A percentile compares a stretch with the other conserved stretches of the same genome.
These are phyloP conservation scores for Phalera bucephala DNA, from an alignment of 2,888 invertebrate genomes.

Conservation along the genomic window DNA sequence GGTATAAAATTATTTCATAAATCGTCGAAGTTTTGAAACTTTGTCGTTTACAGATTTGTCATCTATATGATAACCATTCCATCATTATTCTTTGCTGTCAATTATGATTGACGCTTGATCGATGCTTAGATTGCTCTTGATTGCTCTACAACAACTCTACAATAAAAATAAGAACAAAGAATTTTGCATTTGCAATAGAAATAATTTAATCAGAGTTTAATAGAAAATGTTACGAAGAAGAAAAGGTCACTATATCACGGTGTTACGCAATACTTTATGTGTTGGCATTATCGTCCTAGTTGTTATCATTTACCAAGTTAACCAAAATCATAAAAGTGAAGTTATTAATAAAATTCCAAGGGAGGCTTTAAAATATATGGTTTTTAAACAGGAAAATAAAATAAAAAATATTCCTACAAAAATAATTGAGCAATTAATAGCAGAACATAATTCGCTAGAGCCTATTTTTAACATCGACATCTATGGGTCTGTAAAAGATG, in stretches of 20 bases:
- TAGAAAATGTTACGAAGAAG: constrained; percentile 18
- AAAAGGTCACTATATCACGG: constrained; percentile 5
- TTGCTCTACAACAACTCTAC: too few relatives aligned
- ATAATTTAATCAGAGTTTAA: too few relatives aligned
- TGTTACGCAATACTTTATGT: constrained; percentile 17
- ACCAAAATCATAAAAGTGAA: constrained; percentile 11
- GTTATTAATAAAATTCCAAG: constrained; percentile 24
- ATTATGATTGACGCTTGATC: too few relatives aligned
- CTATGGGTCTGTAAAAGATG: constrained; percentile 37
- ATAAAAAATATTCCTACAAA: constrained; percentile 3
- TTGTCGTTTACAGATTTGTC: too few relatives aligned
- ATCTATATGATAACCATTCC: too few relatives aligned
- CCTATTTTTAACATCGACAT: constrained; percentile 38
- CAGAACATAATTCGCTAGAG: constrained; percentile 13
- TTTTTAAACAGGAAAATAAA: constrained; percentile 8
- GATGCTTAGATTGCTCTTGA: too few relatives aligned
- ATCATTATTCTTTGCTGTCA: too few relatives aligned
- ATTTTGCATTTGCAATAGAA: too few relatives aligned
- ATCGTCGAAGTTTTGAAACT: too few relatives aligned
- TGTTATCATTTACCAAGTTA: constrained; percentile 12
- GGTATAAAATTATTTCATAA: too few relatives aligned
- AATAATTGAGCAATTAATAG: constrained; percentile 12
- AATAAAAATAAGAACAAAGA: too few relatives aligned
- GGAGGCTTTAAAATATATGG: constrained; percentile 29
- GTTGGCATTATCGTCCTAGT: constrained; percentile 16